Evolutionary conservation across 2,113 vertebrate genomes (phyloP).

Genomic region (Malaclemys terrapin): DNA sequence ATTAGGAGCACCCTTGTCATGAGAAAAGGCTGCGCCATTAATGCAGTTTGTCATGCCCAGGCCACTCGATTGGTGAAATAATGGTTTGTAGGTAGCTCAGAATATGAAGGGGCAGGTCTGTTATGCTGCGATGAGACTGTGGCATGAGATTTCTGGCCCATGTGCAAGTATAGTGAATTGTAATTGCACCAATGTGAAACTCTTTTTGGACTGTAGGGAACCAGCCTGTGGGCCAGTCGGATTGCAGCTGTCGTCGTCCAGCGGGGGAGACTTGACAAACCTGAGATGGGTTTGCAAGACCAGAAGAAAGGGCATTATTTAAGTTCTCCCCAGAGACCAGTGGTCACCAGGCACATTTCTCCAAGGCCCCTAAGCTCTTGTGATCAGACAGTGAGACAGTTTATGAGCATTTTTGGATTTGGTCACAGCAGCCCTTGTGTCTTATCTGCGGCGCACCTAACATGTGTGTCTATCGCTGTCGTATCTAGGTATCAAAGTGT

Average conservation of each 20-base stretch:
- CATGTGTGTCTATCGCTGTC: not conserved
- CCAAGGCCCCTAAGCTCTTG: not conserved
- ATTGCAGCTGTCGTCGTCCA: not conserved
- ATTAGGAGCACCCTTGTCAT: not conserved
- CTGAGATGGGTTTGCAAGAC: not conserved
- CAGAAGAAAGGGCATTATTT: not conserved
- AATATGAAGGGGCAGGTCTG: not conserved
- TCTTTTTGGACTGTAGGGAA: not conserved
- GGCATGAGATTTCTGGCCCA: not conserved
- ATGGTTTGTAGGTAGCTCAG: slow-evolving; percentile 10
- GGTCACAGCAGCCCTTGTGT: not conserved
- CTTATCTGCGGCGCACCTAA: not conserved
- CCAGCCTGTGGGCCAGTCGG: not conserved
- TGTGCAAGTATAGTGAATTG: rapidly evolving
- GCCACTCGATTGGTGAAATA: slow-evolving; percentile 17
- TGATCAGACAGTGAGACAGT: not conserved
- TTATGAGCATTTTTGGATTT: not conserved
- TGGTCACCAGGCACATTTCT: not conserved
- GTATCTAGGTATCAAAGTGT: not conserved
- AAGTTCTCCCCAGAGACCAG: not conserved
- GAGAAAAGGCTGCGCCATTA: slow-evolving; percentile 33
- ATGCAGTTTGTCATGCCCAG: slow-evolving; percentile 46
- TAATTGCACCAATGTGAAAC: not conserved
- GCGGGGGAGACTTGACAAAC: too few species aligned
- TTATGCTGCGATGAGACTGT: rapidly evolving